Percentiles rank a stretch among this genome's conserved stretches.
phyloP scores from a whole-genome alignment of 1,140 invertebrate genomes.

The Samia ricini region DNA sequence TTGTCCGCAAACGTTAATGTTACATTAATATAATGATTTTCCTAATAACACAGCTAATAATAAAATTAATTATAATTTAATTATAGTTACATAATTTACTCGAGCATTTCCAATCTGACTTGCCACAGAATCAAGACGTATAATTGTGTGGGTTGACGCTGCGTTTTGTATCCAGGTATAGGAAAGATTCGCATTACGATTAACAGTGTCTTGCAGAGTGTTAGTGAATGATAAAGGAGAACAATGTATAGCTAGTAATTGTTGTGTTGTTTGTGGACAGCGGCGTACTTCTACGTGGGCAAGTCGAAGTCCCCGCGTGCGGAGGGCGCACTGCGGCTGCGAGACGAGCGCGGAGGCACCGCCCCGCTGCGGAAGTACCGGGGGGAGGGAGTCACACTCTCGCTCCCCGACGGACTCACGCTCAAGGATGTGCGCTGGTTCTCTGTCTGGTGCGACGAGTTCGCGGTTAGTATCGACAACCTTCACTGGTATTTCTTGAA shows the following conservation, averaged over 20 bases:
- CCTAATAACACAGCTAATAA: no score
- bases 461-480: constrained; percentile 83
- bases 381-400: constrained; percentile 88
- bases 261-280: constrained; percentile 67
- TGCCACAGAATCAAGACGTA: no score
- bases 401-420: constrained; percentile 91
- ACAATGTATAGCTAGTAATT: neutral
- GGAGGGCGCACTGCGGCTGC: constrained; percentile 84
- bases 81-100: no score
- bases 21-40: no score
- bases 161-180: no score
- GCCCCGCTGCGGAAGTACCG: constrained; percentile 86
- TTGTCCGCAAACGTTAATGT: no score
- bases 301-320: constrained; percentile 80
- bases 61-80: no score
- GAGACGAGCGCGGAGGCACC: constrained; percentile 88
- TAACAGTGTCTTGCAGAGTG: no score
- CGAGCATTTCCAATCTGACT: no score
- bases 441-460: constrained; percentile 94
- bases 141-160: no score
- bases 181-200: no score
- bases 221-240: neutral
- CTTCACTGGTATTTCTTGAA: neutral
- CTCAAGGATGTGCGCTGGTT: constrained; percentile 91
- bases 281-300: constrained; percentile 93